Percentiles rank a stretch among this genome's conserved stretches.
Conservation (phyloP, 2,888 invertebrate species). For the Trachelus tabidus region DNA sequence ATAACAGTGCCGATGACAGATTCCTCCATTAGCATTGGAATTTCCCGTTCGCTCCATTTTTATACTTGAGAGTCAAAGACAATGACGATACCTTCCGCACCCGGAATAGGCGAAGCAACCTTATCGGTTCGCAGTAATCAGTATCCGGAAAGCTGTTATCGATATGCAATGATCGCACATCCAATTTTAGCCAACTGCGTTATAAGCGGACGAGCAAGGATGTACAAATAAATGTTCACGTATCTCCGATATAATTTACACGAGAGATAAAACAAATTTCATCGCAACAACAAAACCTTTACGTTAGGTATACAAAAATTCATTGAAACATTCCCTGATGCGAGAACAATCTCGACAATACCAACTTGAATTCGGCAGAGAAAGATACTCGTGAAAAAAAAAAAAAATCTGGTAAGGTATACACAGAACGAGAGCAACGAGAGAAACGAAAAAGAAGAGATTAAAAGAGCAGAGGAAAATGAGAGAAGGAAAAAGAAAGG, state of each 20-base stretch:
- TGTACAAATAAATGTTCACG: not conserved
- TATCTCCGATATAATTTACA: not conserved
- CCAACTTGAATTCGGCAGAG: not conserved
- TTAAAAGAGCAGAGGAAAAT: not conserved
- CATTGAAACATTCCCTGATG: not conserved
- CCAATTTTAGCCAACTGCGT: not conserved
- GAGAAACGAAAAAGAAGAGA: not conserved
- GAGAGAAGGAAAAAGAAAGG: not conserved
- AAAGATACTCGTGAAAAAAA: no score
- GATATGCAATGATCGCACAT: not conserved
- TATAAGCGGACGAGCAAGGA: not conserved
- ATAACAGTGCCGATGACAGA: not conserved
- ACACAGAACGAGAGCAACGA: not conserved
- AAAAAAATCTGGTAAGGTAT: not conserved
- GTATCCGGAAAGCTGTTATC: not conserved
- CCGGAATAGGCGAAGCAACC: not conserved
- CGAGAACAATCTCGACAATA: not conserved
- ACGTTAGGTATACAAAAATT: not conserved
- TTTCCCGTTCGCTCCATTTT: not conserved
- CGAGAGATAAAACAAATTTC: not conserved
- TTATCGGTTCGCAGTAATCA: not conserved
- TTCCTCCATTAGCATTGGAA: not conserved
- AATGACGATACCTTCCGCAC: not conserved
- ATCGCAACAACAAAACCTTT: not conserved
- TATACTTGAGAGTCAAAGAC: not conserved